phyloP scores from a whole-genome alignment of 1,140 invertebrate species.

The Papilio dardanus region DNA sequence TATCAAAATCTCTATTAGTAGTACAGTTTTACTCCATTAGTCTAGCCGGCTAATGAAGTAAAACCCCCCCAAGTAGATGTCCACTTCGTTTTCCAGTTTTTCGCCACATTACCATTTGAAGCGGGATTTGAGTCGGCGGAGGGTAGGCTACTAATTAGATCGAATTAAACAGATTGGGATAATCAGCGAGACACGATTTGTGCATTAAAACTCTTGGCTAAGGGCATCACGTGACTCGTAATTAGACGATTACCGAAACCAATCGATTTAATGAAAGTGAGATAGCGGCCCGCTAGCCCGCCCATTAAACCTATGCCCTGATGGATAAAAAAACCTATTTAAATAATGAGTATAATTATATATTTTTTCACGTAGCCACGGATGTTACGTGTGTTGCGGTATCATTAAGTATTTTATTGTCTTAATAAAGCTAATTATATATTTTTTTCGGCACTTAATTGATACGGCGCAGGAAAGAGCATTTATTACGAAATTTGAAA shows the following conservation, averaged over 20 bases:
- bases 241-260: slow-evolving; percentile 81
- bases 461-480: slow-evolving; percentile 76
- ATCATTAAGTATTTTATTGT: slow-evolving; percentile 82
- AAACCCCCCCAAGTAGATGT: neutral
- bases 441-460: slow-evolving; percentile 82
- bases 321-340: slow-evolving; percentile 78
- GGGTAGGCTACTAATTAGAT: slow-evolving; percentile 67
- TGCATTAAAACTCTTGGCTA: slow-evolving; percentile 77
- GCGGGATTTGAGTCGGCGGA: slow-evolving; percentile 47
- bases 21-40: neutral
- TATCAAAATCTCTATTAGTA: neutral
- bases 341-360: slow-evolving; percentile 82
- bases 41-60: neutral
- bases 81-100: slow-evolving; percentile 42
- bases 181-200: slow-evolving; percentile 76
- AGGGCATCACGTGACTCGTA: slow-evolving; percentile 68
- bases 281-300: slow-evolving; percentile 69
- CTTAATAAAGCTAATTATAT: slow-evolving; percentile 81
- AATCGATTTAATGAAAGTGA: slow-evolving; percentile 80
- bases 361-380: slow-evolving; percentile 79
- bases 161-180: slow-evolving; percentile 68
- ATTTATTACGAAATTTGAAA: slow-evolving; percentile 81
- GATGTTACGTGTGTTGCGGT: slow-evolving; percentile 77
- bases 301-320: slow-evolving; percentile 72
- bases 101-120: slow-evolving; percentile 60